phyloP scores from a whole-genome alignment of 2,797 vertebrate species.

The Danionella dracula region DNA sequence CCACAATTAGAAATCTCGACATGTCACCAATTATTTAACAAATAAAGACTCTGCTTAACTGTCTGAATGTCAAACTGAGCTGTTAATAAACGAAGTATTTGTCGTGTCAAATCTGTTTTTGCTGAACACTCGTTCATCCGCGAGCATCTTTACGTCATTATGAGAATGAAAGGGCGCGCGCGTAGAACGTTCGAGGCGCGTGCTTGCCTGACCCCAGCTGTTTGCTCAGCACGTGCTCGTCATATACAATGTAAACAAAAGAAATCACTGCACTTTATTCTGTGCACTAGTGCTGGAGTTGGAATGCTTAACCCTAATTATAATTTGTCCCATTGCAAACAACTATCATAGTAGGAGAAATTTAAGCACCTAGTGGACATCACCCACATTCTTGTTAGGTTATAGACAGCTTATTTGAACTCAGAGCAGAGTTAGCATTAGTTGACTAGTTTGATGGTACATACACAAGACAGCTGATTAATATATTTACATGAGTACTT shows the following conservation, averaged over 20 bases:
- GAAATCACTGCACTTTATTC: background rate
- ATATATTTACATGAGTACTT: no score
- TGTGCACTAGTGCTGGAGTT: background rate
- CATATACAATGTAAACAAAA: slow-evolving; percentile 28
- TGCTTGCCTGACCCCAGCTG: slow-evolving; percentile 1
- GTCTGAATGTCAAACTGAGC: no score
- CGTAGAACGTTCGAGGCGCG: slow-evolving; percentile 21
- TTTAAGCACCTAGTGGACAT: no score
- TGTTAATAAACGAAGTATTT: background rate
- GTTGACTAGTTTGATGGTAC: no score
- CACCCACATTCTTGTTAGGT: no score
- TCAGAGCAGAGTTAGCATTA: no score
- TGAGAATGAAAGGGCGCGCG: background rate
- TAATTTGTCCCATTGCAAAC: no score
- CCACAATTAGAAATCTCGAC: background rate
- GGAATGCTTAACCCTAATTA: no score
- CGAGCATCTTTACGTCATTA: slow-evolving; percentile 5
- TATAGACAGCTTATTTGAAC: no score
- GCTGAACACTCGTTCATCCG: background rate
- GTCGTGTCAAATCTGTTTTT: background rate
- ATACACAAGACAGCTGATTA: no score
- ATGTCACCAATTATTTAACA: background rate
- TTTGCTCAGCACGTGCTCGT: slow-evolving; percentile 27
- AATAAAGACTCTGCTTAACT: no score
- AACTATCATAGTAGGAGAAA: no score